Base-by-base conservation (phyloP, 2,797 vertebrate species). In the Cyprinella venusta region DNA sequence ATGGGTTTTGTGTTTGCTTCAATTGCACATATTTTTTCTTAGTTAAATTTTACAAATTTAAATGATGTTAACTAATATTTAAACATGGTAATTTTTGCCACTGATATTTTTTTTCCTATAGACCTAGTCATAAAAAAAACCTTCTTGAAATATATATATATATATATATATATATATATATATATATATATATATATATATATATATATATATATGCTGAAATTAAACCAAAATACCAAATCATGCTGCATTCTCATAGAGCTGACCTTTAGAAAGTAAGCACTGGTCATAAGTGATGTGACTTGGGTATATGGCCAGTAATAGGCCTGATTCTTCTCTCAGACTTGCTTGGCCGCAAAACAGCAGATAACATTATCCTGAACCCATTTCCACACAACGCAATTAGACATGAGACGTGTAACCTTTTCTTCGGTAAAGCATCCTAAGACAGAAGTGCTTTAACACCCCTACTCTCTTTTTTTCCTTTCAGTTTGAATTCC, bases 191-290 rank as follows among this genome's bases (percentile, higher is more conserved):
- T 33, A 33, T 33, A 33, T 33, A 33, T 33, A 33, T 33, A 33
- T 33, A 30, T 30, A 30, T 30, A 30, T 30, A 30, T 30, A 2
- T 21, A 67, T 64, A 67, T 40, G 0, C 38, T 80, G 26, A 79
- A 76, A 72, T 80, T 6, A 76, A 72, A 61, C 76, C 61, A 61
- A 84, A 80, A 83, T 71, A 80, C 61, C 36, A 71, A 78, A 40
- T 63, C 42, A 21, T 54, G 26, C 61, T 61, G 71, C 42, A 7
- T 76, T 75, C 24, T 42, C 52, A 59, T 15, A 64, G 24, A 61
- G 7, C 64, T 88, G 85, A 86, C 85, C 87, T 88, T 88, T 86
- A 79, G 83, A 69, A 81, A 69, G 80, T 81, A 88, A 64, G 59
- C 64, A 26, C 54, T 79, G 50, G 30, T 72, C 45, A 54, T 69